Conservation (phyloP, 2,113 vertebrate species). For the Pangasianodon hypophthalmus region DNA sequence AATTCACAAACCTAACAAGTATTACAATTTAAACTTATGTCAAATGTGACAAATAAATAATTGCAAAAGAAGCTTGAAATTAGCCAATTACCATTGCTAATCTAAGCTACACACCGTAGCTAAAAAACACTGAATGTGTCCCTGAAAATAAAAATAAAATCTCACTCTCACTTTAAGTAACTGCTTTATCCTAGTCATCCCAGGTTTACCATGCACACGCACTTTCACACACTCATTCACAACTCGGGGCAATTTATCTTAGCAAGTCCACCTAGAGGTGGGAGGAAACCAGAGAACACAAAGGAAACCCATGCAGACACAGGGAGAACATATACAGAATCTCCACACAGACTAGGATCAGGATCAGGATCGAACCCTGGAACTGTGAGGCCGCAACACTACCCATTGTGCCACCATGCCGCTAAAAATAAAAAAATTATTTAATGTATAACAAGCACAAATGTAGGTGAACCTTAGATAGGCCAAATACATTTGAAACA, state of each 20-base stretch:
- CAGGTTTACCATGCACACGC: neutral
- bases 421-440: neutral
- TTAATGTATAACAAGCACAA: slow-evolving; percentile 5
- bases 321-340: neutral
- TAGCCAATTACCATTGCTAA: neutral
- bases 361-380: neutral
- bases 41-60: neutral
- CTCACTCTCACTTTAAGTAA: neutral
- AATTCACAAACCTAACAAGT: neutral
- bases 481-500: neutral
- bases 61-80: neutral
- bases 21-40: neutral
- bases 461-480: neutral
- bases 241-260: too few relatives aligned
- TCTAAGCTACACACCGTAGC: neutral
- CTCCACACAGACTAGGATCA: neutral
- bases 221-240: neutral
- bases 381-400: neutral
- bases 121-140: neutral
- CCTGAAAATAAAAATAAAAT: neutral
- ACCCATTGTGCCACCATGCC: neutral
- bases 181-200: neutral
- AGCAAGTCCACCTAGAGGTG: neutral
- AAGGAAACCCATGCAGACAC: neutral
- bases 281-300: neutral